These are phyloP conservation scores for Piezodorus guildinii DNA, from an alignment of 1,140 invertebrate genomes.

Conservation along the genomic window DNA sequence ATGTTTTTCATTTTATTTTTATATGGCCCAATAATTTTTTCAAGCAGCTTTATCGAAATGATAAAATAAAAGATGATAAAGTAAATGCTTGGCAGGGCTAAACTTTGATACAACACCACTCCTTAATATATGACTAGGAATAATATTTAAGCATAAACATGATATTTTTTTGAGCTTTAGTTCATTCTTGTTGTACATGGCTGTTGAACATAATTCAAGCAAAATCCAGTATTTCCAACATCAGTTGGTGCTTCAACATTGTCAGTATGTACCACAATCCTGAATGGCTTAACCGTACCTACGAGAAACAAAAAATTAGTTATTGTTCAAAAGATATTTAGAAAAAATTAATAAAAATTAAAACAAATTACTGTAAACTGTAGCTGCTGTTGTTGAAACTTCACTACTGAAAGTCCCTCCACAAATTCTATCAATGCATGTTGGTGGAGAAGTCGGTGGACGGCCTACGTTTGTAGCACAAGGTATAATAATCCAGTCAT, in stretches of 20 bases:
- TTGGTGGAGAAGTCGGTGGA: conserved; percentile 36
- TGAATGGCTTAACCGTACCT: conserved; percentile 67
- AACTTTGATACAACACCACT: too few relatives aligned
- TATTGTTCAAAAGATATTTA: not conserved
- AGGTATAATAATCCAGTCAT: conserved; percentile 66
- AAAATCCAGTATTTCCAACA: conserved; percentile 63
- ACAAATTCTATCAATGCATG: conserved; percentile 58
- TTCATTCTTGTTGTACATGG: conserved; percentile 53
- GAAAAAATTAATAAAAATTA: not conserved
- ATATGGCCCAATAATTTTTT: too few relatives aligned
- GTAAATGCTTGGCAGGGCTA: too few relatives aligned
- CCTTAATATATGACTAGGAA: too few relatives aligned
- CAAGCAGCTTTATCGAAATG: too few relatives aligned
- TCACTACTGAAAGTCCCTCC: conserved; percentile 58
- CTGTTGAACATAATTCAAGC: conserved; percentile 69
- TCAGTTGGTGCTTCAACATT: conserved; percentile 58
- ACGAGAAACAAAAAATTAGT: conserved; percentile 29
- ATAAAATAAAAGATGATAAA: too few relatives aligned
- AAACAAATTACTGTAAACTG: conserved; percentile 49
- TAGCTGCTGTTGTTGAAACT: conserved; percentile 40
- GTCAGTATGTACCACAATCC: conserved; percentile 65
- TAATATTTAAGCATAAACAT: too few relatives aligned
- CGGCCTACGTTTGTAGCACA: conserved; percentile 53
- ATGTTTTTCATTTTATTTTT: too few relatives aligned
- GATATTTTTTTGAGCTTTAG: not conserved